Conservation (phyloP, 2,888 invertebrate species). For the Synanthedon vespiformis region DNA sequence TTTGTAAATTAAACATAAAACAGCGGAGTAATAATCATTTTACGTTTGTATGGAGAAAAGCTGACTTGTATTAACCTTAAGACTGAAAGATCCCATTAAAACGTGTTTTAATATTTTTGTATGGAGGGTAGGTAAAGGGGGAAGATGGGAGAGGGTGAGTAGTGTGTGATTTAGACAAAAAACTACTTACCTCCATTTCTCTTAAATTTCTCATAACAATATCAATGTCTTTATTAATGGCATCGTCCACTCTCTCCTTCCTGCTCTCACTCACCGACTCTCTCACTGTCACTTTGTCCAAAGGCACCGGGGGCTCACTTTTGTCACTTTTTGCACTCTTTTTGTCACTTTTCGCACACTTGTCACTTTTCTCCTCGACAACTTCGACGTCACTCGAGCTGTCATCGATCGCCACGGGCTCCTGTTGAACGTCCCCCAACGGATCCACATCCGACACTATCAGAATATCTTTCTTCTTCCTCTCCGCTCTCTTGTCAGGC, state of each 20-base stretch:
- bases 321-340: constrained; percentile 25
- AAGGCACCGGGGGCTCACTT: constrained; percentile 52
- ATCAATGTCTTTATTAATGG: constrained; percentile 43
- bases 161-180: too few relatives aligned
- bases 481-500: constrained; percentile 52
- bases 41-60: too few relatives aligned
- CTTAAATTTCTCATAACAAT: constrained; percentile 46
- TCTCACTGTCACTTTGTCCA: constrained; percentile 29
- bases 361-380: constrained; percentile 32
- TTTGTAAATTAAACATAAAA: too few relatives aligned
- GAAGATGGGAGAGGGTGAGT: too few relatives aligned
- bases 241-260: constrained; percentile 23
- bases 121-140: too few relatives aligned
- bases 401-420: constrained; percentile 50
- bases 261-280: constrained; percentile 18
- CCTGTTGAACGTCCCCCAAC: constrained; percentile 31
- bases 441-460: constrained; percentile 57
- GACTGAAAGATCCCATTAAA: too few relatives aligned
- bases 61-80: too few relatives aligned
- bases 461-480: constrained; percentile 49
- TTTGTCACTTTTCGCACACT: constrained; percentile 18
- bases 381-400: constrained; percentile 65
- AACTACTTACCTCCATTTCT: constrained; percentile 40
- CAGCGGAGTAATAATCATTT: too few relatives aligned
- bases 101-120: too few relatives aligned